These are phyloP conservation scores for Perognathus longimembris DNA, from an alignment of 2,113 vertebrate species.

Conservation along the genomic window DNA sequence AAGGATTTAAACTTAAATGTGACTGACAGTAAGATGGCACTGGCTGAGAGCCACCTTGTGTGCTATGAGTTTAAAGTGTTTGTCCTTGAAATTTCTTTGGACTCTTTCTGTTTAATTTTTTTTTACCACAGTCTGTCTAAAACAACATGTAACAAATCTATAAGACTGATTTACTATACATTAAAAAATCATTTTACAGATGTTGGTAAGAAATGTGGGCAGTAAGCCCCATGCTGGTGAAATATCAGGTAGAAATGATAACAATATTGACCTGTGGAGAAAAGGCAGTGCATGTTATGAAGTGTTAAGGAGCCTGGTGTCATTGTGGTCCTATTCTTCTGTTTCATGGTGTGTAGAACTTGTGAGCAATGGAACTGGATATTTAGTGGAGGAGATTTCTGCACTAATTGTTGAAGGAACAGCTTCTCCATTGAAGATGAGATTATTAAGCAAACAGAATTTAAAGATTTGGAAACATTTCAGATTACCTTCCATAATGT, in stretches of 20 bases:
- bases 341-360: not conserved
- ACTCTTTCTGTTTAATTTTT: too few species aligned
- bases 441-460: not conserved
- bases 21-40: too few species aligned
- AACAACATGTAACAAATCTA: too few species aligned
- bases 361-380: not conserved
- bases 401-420: too few species aligned
- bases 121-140: too few species aligned
- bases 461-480: not conserved
- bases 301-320: not conserved
- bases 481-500: not conserved
- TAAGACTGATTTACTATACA: too few species aligned
- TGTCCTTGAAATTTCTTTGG: too few species aligned
- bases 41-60: too few species aligned
- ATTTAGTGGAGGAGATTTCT: not conserved
- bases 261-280: not conserved
- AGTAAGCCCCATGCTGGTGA: not conserved
- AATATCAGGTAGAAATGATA: not conserved
- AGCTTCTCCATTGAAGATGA: too few species aligned
- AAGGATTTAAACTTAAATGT: too few species aligned
- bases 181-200: not conserved
- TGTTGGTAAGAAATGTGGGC: not conserved
- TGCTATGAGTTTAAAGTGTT: too few species aligned
- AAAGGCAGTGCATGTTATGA: not conserved
- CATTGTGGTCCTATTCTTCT: not conserved